Evolutionary conservation across 1,140 invertebrate genomes (phyloP), one percentile per base, ranked within the genome.

Genomic region (Neelides sp.): DNA sequence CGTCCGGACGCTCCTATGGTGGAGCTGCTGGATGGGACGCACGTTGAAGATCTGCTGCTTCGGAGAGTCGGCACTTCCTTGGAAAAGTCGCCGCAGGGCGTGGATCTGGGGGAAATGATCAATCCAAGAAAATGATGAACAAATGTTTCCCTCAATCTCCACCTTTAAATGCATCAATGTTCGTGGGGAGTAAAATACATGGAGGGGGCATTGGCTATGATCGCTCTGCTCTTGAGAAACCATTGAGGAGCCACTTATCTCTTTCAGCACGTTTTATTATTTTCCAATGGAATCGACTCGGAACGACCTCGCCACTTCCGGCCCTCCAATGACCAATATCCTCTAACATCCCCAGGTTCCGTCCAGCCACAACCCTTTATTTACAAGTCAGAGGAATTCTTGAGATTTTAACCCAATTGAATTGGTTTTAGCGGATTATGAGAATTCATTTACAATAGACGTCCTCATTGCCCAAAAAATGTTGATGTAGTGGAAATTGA

Each of bases 31-130:
- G 2, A 83, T 78, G 23, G 89, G 89, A 65, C 92, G 75, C 66
- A 83, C 87, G 72, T 96, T 96, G 73, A 92, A 91, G 54, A 86
- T 87, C 62, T 95, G 74, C 15, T 86, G 84, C 44, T 86, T 85
- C 70, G 88, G 90, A 12, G 85, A 82, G 66, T 83, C 78, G 58
- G 78, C 76, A 64, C 87, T 85, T 15, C 87, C 87, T 69, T 91
- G 87, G 80, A 88, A 87, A 62, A 92, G 70, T 57, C 82, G 76
- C 57, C 87, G 72, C 57, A 92, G 68, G 26, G 74, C 79, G 64
- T 83, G 78, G 62, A 92, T 74, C 88, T 92, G 70, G 2, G 71
- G 71, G 48, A 66, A 64, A 58, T 66, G 58, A 61, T 36, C 22
- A 1, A 54, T 50, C 43, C 10, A 36, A 27, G 26, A 22, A 19